These are phyloP conservation scores for Hedychridium roseum DNA, from an alignment of 2,888 invertebrate species.

Conservation along the genomic window DNA sequence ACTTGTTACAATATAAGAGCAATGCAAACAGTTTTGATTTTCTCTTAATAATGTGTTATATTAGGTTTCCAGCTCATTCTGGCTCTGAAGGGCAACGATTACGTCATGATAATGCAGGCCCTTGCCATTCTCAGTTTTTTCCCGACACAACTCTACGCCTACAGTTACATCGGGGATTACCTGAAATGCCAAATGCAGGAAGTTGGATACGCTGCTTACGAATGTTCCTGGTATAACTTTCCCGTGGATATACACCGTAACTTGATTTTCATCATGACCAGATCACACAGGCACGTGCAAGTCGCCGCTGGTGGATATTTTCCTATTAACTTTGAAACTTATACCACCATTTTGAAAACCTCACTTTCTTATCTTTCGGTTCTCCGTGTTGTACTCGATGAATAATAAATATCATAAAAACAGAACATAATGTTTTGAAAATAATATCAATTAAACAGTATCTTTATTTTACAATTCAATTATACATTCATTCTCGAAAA, in stretches of 20 bases:
- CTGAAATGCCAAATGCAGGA: slow-evolving; percentile 31
- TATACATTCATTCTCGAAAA: too few species aligned
- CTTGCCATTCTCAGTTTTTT: slow-evolving; percentile 21
- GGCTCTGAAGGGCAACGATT: slow-evolving; percentile 22
- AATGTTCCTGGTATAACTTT: slow-evolving; percentile 31
- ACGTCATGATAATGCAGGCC: slow-evolving; percentile 22
- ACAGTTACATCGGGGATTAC: slow-evolving; percentile 33
- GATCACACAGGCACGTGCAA: slow-evolving; percentile 27
- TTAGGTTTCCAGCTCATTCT: slow-evolving; percentile 32
- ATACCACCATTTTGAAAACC: slow-evolving; percentile 32
- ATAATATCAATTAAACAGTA: too few species aligned
- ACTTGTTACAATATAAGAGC: too few species aligned
- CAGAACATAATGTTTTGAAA: too few species aligned
- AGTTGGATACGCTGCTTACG: slow-evolving; percentile 28
- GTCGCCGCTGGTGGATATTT: slow-evolving; percentile 34
- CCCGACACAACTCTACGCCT: slow-evolving; percentile 30
- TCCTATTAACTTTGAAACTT: slow-evolving; percentile 28
- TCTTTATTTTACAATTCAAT: too few species aligned
- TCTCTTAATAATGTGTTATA: too few species aligned
- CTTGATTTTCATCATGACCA: slow-evolving; percentile 34
- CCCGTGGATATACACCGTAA: slow-evolving; percentile 22
- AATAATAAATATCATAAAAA: too few species aligned
- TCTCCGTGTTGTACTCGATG: too few species aligned
- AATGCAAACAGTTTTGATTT: too few species aligned
- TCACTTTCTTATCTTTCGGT: slow-evolving; percentile 36